Evolutionary conservation across 1,140 invertebrate species (phyloP), one percentile per base, ranked within the genome.

Genomic region (Listronotus oregonensis): DNA sequence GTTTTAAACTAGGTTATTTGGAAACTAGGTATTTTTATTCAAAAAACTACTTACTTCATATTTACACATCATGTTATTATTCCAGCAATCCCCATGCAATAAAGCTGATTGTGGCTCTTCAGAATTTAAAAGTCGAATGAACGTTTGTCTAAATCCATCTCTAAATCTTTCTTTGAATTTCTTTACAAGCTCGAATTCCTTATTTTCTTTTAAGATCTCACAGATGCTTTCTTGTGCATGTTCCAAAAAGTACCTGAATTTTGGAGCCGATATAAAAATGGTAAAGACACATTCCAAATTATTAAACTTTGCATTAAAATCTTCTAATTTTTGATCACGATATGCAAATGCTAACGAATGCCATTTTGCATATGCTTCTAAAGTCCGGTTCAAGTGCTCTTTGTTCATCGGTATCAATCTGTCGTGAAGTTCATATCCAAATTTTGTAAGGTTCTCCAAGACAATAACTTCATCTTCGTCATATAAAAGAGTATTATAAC

Each of bases 281-380:
- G 14, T 47, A 49, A 31, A 43, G 31, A 32, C 32, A 15, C 43
- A 6, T 43, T 43, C 11, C 11, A 12, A 34, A 17, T 44, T 15
- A 14, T 12, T 17, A 17, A 56, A 42, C 18, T 47, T 32, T 40
- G 34, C 27, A 18, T 60, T 11, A 54, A 69, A 69, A 42, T 51
- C 34, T 44, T 75, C 68, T 15, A 71, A 71, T 17, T 78, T 59
- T 54, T 77, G 73, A 27, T 79, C 66, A 60, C 80, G 82, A 43
- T 82, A 71, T 0, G 79, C 80, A 52, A 81, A 75, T 0, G 81
- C 81, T 0, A 82, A 52, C 2, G 82, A 82, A 71, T 86, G 85
- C 12, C 82, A 78, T 52, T 77, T 79, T 9, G 78, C 84, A 66
- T 85, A 78, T n/a, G 75, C 78, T 59, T 77, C 75, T 14, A 85